Percentiles rank a stretch among this genome's conserved stretches.
Conservation (phyloP, 2,797 vertebrate species). For the Argentina silus region DNA sequence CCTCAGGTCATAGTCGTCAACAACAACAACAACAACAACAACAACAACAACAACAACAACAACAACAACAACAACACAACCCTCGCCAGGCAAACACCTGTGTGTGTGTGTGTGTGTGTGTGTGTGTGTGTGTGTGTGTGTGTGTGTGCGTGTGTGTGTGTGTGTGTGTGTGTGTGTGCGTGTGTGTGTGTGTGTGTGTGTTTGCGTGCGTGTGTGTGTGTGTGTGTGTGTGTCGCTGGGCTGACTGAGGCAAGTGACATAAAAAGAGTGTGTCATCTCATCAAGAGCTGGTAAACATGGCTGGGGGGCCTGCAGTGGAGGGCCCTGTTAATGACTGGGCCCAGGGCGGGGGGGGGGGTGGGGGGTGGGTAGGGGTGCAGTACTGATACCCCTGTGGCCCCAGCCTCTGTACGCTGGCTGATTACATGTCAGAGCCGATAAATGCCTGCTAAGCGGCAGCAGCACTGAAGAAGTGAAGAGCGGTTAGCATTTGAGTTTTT, state of each 20-base stretch:
- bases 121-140: not conserved
- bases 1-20: conserved; percentile 6
- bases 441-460: conserved; percentile 52
- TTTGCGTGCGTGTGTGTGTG: not conserved
- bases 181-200: not conserved
- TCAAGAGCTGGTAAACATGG: conserved; percentile 43
- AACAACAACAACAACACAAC: not conserved
- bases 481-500: conserved; percentile 35
- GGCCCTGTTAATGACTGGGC: conserved; percentile 12
- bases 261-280: conserved; percentile 61
- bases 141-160: not conserved
- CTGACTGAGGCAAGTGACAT: conserved; percentile 38
- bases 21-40: not conserved
- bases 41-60: not conserved
- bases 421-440: conserved; percentile 68
- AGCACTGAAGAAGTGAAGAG: conserved; percentile 20
- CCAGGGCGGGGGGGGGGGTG: not conserved
- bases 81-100: not conserved
- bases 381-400: conserved; percentile 21
- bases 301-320: conserved; percentile 14
- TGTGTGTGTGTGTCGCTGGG: not conserved
- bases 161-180: not conserved
- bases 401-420: conserved; percentile 31
- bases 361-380: too few species aligned
- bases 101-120: not conserved